These are phyloP conservation scores for Aplysina aerophoba DNA, from an alignment of 37 sponge, comb jelly and placozoan species.

Conservation along the genomic window DNA sequence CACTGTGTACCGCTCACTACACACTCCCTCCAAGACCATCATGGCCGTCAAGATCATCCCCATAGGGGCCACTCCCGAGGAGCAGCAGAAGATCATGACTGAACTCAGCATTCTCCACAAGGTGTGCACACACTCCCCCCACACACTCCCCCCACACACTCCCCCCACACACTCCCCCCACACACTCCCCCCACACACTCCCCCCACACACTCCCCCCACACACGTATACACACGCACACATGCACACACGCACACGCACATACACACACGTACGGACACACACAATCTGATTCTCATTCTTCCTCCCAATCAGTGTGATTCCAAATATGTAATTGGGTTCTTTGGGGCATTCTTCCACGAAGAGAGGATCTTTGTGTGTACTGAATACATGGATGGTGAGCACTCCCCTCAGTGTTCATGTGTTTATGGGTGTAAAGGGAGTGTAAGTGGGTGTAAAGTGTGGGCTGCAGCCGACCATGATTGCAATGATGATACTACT, in stretches of 20 bases:
- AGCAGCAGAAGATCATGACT: slow-evolving; percentile 81
- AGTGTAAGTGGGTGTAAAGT: neutral
- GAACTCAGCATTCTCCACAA: slow-evolving; percentile 86
- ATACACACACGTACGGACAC: neutral
- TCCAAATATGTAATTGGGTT: slow-evolving; percentile 88
- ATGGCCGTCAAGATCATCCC: slow-evolving; percentile 87
- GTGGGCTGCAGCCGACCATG: too few relatives aligned
- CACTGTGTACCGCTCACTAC: slow-evolving; percentile 85
- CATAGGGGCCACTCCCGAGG: slow-evolving; percentile 84
- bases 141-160: slow-evolving; percentile 1
- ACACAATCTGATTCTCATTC: neutral
- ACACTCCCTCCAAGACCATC: slow-evolving; percentile 73
- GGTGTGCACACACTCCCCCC: slow-evolving; percentile 35
- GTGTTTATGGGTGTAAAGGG: slow-evolving; percentile 27
- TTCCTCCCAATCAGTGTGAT: slow-evolving; percentile 64
- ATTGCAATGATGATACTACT: too few relatives aligned
- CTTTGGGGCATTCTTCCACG: slow-evolving; percentile 89
- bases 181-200: neutral
- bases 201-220: slow-evolving; percentile 1
- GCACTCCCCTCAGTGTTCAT: slow-evolving; percentile 1
- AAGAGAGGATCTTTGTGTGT: slow-evolving; percentile 84
- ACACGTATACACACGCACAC: neutral
- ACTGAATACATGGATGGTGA: slow-evolving; percentile 94
- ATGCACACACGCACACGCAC: neutral
- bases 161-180: neutral